Conservation (phyloP, 2,113 vertebrate genomes). For the Bos javanicus region DNA sequence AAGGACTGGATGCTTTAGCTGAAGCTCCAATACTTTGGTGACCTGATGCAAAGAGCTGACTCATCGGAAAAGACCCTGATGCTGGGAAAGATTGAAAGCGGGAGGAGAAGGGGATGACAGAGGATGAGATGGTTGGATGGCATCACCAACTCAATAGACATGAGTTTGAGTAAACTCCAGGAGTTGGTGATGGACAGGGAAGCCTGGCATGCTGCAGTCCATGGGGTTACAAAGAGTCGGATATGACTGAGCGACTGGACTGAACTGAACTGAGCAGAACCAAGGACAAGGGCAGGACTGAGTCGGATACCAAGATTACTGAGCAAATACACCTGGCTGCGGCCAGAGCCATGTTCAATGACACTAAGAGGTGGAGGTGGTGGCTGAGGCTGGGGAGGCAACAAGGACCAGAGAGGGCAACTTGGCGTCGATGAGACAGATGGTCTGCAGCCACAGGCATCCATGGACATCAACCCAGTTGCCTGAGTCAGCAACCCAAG, state of each 20-base stretch:
- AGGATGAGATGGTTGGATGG: background rate
- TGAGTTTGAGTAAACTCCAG: background rate
- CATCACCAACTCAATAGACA: background rate
- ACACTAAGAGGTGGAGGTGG: background rate
- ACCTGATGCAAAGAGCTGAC: background rate
- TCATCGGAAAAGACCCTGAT: background rate
- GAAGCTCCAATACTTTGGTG: background rate
- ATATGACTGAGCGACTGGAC: background rate
- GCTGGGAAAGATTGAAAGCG: background rate
- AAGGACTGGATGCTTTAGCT: background rate
- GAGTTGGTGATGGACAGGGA: background rate
- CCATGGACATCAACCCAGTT: background rate
- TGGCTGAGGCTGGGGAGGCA: background rate
- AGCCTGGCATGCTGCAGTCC: background rate
- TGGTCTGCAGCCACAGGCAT: background rate
- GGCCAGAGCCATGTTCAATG: background rate
- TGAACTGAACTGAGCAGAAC: background rate
- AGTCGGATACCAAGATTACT: background rate
- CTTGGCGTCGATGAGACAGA: background rate
- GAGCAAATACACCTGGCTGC: background rate
- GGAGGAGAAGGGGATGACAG: background rate
- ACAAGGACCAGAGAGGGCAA: background rate
- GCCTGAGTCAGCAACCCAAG: slow-evolving; percentile 47
- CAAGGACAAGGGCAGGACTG: background rate
- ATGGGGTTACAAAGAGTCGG: background rate